These are phyloP conservation scores for Brachionus calyciflorus DNA, from an alignment of 1,140 invertebrate genomes.

Conservation along the genomic window DNA sequence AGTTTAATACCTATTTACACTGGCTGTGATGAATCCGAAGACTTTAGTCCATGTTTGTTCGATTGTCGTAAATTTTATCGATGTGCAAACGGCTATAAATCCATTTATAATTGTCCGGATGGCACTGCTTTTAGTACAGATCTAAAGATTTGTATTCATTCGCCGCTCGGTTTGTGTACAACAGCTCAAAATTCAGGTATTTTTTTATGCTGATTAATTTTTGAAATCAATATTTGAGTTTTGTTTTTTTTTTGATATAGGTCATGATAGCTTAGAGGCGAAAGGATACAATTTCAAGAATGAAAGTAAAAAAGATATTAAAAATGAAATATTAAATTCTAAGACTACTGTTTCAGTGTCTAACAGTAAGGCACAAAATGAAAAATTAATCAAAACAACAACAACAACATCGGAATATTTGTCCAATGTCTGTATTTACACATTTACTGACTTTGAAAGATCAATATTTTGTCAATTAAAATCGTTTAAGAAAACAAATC, in stretches of 20 bases:
- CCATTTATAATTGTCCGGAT: constrained; percentile 12
- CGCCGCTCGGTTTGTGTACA: not conserved
- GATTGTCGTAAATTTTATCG: constrained; percentile 37
- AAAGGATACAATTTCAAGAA: constrained; percentile 13
- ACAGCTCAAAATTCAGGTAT: not conserved
- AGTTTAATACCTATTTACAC: constrained; percentile 15
- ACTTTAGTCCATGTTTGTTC: not conserved
- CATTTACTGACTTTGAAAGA: constrained; percentile 28
- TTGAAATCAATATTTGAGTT: not conserved
- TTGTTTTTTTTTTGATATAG: not conserved
- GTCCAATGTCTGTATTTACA: constrained; percentile 39
- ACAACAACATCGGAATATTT: constrained; percentile 26
- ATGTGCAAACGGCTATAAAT: constrained; percentile 20
- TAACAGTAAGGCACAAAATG: too few relatives aligned
- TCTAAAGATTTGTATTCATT: constrained; percentile 5
- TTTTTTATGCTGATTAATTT: too few relatives aligned
- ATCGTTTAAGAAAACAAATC: constrained; percentile 26
- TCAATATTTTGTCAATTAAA: constrained; percentile 34
- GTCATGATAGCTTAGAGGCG: not conserved
- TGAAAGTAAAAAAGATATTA: constrained; percentile 1
- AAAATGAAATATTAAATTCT: not conserved
- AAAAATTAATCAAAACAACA: too few relatives aligned
- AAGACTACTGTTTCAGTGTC: not conserved
- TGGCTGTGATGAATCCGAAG: not conserved
- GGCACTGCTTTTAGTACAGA: not conserved